These are phyloP conservation scores for Falco rusticolus DNA, from an alignment of 2,797 vertebrate genomes.

Conservation along the genomic window DNA sequence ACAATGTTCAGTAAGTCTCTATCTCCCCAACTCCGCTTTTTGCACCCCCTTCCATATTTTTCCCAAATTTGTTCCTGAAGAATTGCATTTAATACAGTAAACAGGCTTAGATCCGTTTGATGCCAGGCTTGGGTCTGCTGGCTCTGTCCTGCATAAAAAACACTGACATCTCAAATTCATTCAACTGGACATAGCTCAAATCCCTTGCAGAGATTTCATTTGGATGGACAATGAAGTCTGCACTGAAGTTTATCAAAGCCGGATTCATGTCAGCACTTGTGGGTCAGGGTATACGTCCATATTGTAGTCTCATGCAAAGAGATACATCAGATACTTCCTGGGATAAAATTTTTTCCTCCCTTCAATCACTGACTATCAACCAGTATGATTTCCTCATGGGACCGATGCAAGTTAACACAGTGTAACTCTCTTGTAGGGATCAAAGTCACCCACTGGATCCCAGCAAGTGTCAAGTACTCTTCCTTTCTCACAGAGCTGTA, in stretches of 20 bases:
- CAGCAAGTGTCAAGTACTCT: neutral
- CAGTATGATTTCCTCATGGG: neutral
- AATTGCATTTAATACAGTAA: neutral
- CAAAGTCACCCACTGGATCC: neutral
- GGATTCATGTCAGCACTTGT: fast-evolving
- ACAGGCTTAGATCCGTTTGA: neutral
- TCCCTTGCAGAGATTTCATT: neutral
- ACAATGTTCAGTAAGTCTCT: neutral
- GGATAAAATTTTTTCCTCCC: neutral
- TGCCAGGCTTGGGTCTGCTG: neutral
- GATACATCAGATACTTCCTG: neutral
- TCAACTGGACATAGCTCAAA: neutral
- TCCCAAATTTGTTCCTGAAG: neutral
- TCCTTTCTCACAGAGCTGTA: neutral
- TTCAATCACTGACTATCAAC: neutral
- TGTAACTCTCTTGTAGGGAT: neutral
- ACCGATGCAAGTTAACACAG: neutral
- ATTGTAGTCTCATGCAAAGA: neutral
- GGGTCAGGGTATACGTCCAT: neutral
- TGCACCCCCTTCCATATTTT: neutral
- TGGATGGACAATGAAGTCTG: neutral
- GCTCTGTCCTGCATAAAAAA: neutral
- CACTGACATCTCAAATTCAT: neutral
- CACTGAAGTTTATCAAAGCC: neutral
- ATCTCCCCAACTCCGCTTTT: neutral